Conservation (phyloP, 2,113 vertebrate genomes). For the Brachypteracias leptosomus region DNA sequence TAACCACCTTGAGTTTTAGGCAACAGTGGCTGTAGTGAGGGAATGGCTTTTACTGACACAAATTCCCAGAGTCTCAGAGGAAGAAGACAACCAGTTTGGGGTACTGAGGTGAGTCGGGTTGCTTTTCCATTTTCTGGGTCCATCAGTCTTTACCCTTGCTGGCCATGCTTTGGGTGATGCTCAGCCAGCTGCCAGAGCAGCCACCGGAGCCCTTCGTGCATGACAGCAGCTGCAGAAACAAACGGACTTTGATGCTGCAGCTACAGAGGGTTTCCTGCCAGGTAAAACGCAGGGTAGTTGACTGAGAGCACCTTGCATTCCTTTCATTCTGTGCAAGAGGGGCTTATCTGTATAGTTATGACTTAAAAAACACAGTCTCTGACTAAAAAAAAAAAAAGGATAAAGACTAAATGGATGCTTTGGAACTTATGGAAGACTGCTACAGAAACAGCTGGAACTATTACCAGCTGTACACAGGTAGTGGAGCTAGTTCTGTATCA, state of each 20-base stretch:
- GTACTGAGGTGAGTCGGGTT: not conserved
- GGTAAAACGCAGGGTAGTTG: no score
- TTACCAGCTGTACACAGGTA: not conserved
- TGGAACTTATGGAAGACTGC: not conserved
- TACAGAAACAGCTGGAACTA: not conserved
- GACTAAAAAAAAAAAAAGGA: not conserved
- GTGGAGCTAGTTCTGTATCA: not conserved
- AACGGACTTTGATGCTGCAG: not conserved
- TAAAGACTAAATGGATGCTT: not conserved
- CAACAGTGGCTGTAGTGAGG: not conserved
- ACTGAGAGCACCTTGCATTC: not conserved
- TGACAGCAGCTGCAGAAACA: constrained; percentile 36
- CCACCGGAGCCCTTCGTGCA: not conserved
- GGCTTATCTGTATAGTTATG: not conserved
- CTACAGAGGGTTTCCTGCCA: not conserved
- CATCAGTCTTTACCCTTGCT: not conserved
- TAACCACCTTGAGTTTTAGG: not conserved
- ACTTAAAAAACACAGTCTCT: not conserved
- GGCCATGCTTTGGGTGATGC: not conserved
- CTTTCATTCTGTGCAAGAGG: not conserved
- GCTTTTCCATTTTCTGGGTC: not conserved
- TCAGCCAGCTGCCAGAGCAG: not conserved
- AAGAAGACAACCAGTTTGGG: not conserved
- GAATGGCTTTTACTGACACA: not conserved
- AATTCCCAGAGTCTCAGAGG: not conserved